Base-by-base conservation (phyloP, 2,797 vertebrate species). In the Semaprochilodus insignis region DNA sequence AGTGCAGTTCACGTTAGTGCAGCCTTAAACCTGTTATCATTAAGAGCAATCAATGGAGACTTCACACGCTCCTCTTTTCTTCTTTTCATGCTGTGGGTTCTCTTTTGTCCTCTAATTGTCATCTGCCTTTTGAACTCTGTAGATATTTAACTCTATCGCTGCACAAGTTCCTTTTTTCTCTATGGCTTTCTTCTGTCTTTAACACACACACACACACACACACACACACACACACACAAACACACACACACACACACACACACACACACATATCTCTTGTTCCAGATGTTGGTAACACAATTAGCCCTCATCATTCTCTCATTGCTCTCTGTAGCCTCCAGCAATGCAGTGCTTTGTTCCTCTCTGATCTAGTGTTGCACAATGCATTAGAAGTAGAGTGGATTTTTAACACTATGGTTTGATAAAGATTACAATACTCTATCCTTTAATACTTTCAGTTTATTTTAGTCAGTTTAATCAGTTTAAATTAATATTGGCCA, bases 21-120 rank as follows among this genome's bases (percentile, higher is more conserved):
- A 60, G 75, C 27, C 48, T 69, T 74, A 72, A 77, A 80, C 57
- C 44, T 63, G 63, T 74, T 14, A 31, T 71, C 40, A 51, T 82
- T 82, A 77, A 69, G 74, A 70, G 60, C 14, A 74, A 60, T 75
- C 17, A 15, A 67, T 52, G 34, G n/a, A 67, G 71, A 74, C 44
- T 66, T 65, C 36, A 34, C 27, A 55, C 40, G n/a, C 8, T n/a
- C 54, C 44, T 63, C 10, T 6, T 4, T 6, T 4, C 11, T 63
- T 15, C 62, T 62, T 66, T 55, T 17, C 27, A 16, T 48, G 44
- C 21, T 13, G 6, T 21, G 60, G 74, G 11, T 34, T 69, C 13
- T 60, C 54, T 40, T 3, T 31, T 60, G 14, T 10, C 44, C 10
- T 48, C 44, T 48, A 48, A 73, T 55, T 52, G 70, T 72, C 11